Evolutionary conservation across 2,888 invertebrate genomes (phyloP).

Genomic region (Drosophila lutescens): DNA sequence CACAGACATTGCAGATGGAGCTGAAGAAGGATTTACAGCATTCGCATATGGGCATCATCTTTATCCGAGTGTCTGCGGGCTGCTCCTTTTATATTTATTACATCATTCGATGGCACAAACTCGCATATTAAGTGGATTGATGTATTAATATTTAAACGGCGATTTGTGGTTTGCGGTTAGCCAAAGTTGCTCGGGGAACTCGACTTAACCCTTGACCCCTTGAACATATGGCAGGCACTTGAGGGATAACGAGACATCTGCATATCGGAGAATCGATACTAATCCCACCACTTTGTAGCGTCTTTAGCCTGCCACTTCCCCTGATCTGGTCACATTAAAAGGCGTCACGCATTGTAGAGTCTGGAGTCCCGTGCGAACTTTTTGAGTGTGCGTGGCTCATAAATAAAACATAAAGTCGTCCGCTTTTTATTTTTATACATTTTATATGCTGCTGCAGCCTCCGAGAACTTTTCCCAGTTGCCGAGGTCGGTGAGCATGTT

Average conservation of each 20-base stretch:
- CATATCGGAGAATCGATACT: conserved; percentile 8
- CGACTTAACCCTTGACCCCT: conserved; percentile 62
- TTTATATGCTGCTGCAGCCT: conserved; percentile 69
- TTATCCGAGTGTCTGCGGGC: conserved; percentile 29
- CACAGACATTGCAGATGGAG: conserved; percentile 21
- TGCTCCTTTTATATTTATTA: conserved; percentile 71
- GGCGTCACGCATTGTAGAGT: conserved; percentile 60
- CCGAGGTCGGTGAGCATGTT: conserved; percentile 61
- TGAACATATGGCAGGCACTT: conserved; percentile 54
- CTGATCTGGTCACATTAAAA: conserved; percentile 60
- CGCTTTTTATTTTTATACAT: conserved; percentile 52
- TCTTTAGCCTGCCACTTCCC: not conserved
- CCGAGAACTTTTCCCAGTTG: conserved; percentile 25
- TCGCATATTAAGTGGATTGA: conserved; percentile 83
- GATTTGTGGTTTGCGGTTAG: conserved; percentile 75
- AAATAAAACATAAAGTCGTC: conserved; percentile 78
- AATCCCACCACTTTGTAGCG: conserved; percentile 15
- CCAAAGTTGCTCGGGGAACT: conserved; percentile 40
- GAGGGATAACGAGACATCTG: conserved; percentile 15
- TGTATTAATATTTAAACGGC: conserved; percentile 84
- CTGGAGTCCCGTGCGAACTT: conserved; percentile 51
- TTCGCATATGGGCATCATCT: conserved; percentile 58
- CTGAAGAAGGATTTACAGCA: conserved; percentile 48
- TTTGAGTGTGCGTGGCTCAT: conserved; percentile 69
- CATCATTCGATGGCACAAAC: conserved; percentile 76